Conservation (phyloP, 2,888 invertebrate genomes). For the Diaphora mendica region DNA sequence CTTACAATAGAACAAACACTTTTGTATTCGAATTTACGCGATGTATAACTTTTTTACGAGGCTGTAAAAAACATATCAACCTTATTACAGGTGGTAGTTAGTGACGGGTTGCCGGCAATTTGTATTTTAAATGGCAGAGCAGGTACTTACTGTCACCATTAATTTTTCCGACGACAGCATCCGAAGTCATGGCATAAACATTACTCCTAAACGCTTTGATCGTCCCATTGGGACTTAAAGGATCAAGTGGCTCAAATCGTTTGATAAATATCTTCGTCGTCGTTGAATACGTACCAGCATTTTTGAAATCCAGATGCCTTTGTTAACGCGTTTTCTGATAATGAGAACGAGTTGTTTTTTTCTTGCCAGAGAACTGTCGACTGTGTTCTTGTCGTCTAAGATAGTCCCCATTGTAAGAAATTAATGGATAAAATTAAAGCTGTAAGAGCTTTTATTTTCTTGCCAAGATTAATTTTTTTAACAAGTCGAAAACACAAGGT, state of each 20-base stretch:
- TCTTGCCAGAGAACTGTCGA: not conserved
- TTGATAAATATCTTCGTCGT: slow-evolving; percentile 66
- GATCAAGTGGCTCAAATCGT: slow-evolving; percentile 67
- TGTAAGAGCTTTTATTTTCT: not conserved
- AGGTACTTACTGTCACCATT: slow-evolving; percentile 64
- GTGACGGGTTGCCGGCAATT: slow-evolving; percentile 62
- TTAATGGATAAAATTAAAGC: slow-evolving; percentile 8
- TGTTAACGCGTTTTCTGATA: slow-evolving; percentile 43
- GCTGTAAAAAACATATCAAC: slow-evolving; percentile 59
- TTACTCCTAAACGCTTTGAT: slow-evolving; percentile 62
- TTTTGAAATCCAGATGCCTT: slow-evolving; percentile 47
- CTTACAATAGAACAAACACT: slow-evolving; percentile 31
- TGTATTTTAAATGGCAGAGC: slow-evolving; percentile 63
- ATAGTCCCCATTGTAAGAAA: slow-evolving; percentile 16
- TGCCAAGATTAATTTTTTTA: not conserved
- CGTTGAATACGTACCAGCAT: slow-evolving; percentile 50
- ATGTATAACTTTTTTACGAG: slow-evolving; percentile 51
- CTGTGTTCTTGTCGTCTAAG: slow-evolving; percentile 14
- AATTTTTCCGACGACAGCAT: slow-evolving; percentile 72
- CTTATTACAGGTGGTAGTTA: slow-evolving; percentile 57
- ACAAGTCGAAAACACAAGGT: not conserved
- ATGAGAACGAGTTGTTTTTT: slow-evolving; percentile 40
- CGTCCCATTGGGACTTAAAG: slow-evolving; percentile 57
- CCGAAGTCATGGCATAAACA: slow-evolving; percentile 68
- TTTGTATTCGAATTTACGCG: slow-evolving; percentile 33